Base-by-base conservation (phyloP, 2,797 vertebrate genomes). In the Typhlichthys eigenmanni region DNA sequence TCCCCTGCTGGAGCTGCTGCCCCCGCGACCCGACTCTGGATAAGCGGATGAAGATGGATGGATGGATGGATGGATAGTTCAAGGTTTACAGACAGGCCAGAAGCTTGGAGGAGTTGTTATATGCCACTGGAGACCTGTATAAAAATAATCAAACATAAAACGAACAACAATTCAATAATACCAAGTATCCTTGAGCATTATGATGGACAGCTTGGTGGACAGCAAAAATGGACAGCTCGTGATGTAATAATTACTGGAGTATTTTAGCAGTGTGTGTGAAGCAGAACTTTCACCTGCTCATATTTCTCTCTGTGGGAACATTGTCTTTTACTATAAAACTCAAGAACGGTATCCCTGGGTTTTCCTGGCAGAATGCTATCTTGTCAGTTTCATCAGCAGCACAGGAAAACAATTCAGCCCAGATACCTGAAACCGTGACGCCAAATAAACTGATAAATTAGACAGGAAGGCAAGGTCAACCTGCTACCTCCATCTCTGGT, bases 181-280 rank as follows among this genome's bases (percentile, higher is more conserved):
- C 7, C 17, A 32, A 24, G 24, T 4, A 4, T 29, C 4, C 24
- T 29, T 29, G 3, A 29, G 24, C 24, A 29, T 29, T 29, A 29
- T 29, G 24, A 29, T 29, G 24, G 24, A 29, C 24, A 29, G 47
- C 12, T 24, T 13, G 48, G 58, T 47, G 29, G 24, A 4, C 24
- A 24, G 24, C 24, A 24, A 4, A 24, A 24, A 29, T 29, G 24
- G 24, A 29, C 24, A 29, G 47, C 12, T 24, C 7, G 29, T 47
- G 29, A 59, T 48, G 58, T 59, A 34, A 51, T 51, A 60, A 60
- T 46, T 60, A 60, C 47, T 51, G 9, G 19, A 43, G 47, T 29
- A 43, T 49, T 29, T 50, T 29, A 50, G 48, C 10, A 29, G 24
- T 19, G 16, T 51, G 11, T 51, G 50, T 51, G 34, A 38, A 38